Base-by-base conservation (phyloP, 2,797 vertebrate species). In the Acanthornis magna region DNA sequence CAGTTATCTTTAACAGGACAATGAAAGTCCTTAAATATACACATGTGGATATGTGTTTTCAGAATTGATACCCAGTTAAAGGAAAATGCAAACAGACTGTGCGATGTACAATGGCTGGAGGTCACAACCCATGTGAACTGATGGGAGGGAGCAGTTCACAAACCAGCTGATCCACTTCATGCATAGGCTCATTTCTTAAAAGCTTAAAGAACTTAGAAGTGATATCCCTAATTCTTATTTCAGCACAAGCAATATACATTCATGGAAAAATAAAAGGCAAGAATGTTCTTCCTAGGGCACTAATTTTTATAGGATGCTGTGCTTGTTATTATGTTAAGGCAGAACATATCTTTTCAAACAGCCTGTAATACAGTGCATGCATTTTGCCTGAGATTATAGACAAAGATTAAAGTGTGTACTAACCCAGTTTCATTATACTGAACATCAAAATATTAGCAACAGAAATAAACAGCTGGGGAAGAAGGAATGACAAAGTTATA, bases 401-500 rank as follows among this genome's bases (percentile, higher is more conserved):
- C 47, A 91, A 91, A 85, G 79, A 94, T 81, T 85, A 88, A 92
- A 89, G 60, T 92, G 70, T 89, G 45, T 82, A 58, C 50, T 78
- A 88, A 67, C 34, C 58, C 36, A 45, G 34, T 70, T 92, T 77
- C 89, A 89, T 94, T 92, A 66, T 40, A 72, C 13, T 58, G 50
- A 95, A 58, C 58, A 89, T 72, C 54, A 92, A 72, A 78, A 89
- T 88, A 87, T 75, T 95, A 94, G 16, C 61, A 89, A 40, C 45
- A 73, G 93, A 94, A 92, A 38, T 61, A 96, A 95, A 86, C 71
- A 92, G 4, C 48, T 85, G 75, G 26, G 53, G 14, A 93, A 91
- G 72, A 83, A 88, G 3, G 43, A 80, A 89, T 60, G 43, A 5
- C 71, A 73, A 63, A 80, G 23, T 75, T 78, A 48, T 75, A 72